A percentile compares a stretch with the other conserved stretches of the same genome.
These are phyloP conservation scores for Drosophila biarmipes DNA, from an alignment of 1,140 invertebrate species.

Conservation along the genomic window DNA sequence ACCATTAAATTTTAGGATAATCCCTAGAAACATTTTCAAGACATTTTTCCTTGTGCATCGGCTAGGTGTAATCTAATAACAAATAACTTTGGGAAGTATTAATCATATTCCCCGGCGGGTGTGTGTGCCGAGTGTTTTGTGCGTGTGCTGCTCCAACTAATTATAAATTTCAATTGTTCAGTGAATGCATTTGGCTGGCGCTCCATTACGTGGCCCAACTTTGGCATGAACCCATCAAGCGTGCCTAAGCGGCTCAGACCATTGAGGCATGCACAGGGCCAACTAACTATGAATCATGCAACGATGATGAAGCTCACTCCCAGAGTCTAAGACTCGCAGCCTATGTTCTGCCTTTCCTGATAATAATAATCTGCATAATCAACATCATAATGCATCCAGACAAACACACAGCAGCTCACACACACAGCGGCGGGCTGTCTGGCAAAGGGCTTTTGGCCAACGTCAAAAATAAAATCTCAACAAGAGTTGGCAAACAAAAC, in stretches of 20 bases:
- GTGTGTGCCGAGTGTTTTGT: conserved; percentile 27
- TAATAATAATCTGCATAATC: conserved; percentile 74
- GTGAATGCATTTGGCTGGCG: conserved; percentile 50
- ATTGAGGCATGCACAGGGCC: conserved; percentile 58
- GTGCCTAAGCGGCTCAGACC: conserved; percentile 66
- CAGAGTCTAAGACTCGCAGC: conserved; percentile 18
- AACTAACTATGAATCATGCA: conserved; percentile 67
- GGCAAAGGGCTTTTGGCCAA: conserved; percentile 54
- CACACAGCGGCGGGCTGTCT: conserved; percentile 20
- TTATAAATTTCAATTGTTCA: conserved; percentile 82
- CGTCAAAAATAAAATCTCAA: conserved; percentile 49
- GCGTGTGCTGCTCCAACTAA: conserved; percentile 64
- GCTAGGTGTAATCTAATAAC: conserved; percentile 77
- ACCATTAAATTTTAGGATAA: too few relatives aligned
- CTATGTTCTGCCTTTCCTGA: conserved; percentile 44
- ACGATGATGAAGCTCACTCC: conserved; percentile 27
- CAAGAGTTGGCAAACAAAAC: conserved; percentile 65
- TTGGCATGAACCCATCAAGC: conserved; percentile 52
- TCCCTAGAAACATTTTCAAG: neutral
- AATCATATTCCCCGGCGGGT: conserved; percentile 68
- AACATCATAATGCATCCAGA: conserved; percentile 75
- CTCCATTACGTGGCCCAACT: conserved; percentile 57
- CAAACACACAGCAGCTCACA: conserved; percentile 2
- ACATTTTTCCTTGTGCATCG: conserved; percentile 2
- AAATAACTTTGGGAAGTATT: conserved; percentile 82